These are phyloP conservation scores for Littorina saxatilis DNA, from an alignment of 1,140 invertebrate species.

Conservation along the genomic window DNA sequence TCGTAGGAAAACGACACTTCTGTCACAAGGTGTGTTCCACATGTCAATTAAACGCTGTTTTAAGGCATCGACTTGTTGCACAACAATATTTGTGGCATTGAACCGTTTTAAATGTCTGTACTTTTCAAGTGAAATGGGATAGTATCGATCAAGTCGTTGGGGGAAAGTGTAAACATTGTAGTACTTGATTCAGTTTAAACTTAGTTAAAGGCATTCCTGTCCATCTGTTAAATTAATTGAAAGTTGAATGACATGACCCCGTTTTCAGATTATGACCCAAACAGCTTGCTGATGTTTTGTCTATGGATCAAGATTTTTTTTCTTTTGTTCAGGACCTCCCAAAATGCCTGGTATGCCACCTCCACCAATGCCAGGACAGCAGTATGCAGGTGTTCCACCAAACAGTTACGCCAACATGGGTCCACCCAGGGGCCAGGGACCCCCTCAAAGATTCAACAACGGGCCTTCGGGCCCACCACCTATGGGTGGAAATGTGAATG, in stretches of 20 bases:
- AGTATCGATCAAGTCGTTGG: too few species aligned
- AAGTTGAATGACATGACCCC: neutral
- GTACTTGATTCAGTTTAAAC: too few species aligned
- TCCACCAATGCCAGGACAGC: neutral
- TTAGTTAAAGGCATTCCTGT: too few species aligned
- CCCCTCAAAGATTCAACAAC: neutral
- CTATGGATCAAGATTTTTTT: neutral
- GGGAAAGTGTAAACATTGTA: too few species aligned
- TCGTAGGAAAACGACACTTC: too few species aligned
- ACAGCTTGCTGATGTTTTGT: too few species aligned
- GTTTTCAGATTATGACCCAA: neutral
- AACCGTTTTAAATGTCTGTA: too few species aligned
- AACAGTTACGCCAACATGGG: neutral
- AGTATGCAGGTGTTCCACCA: neutral
- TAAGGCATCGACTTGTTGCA: too few species aligned
- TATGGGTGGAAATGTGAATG: conserved; percentile 28
- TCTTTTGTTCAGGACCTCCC: conserved; percentile 20
- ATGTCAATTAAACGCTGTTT: too few species aligned
- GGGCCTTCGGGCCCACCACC: neutral
- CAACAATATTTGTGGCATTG: too few species aligned
- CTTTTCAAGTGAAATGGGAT: too few species aligned
- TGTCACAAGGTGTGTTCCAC: too few species aligned
- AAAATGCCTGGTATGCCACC: conserved; percentile 9
- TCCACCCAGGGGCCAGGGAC: neutral
- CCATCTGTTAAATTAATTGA: neutral